Percentiles rank a stretch among this genome's conserved stretches.
These are phyloP conservation scores for Synanceia verrucosa DNA, from an alignment of 2,797 vertebrate species.

Conservation along the genomic window DNA sequence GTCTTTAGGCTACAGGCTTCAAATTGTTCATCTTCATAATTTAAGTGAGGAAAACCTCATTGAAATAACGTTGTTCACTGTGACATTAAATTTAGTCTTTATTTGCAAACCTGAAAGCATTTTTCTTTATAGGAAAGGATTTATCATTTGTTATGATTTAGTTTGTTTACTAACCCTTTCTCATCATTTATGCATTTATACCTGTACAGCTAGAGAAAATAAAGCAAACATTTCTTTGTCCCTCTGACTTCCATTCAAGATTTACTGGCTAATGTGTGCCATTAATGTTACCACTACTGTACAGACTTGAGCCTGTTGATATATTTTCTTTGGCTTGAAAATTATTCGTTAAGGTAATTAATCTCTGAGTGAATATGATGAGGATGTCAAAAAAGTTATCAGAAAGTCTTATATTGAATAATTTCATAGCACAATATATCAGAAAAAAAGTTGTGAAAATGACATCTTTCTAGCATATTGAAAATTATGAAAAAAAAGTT, in stretches of 20 bases:
- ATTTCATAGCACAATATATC: too few species aligned
- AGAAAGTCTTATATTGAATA: too few species aligned
- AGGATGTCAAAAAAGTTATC: too few species aligned
- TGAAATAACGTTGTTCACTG: neutral
- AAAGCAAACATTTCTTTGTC: conserved; percentile 27
- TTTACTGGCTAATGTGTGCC: neutral
- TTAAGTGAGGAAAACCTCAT: neutral
- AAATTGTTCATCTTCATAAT: neutral
- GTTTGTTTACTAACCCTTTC: conserved; percentile 6
- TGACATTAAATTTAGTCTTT: neutral
- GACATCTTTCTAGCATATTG: too few species aligned
- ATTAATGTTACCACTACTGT: too few species aligned
- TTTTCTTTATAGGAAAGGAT: conserved; percentile 1
- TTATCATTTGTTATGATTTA: conserved; percentile 1
- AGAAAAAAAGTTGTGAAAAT: too few species aligned
- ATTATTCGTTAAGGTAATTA: too few species aligned
- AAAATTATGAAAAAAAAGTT: too few species aligned
- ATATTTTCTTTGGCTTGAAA: too few species aligned
- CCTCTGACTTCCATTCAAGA: neutral
- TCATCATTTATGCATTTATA: conserved; percentile 29
- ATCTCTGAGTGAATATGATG: too few species aligned
- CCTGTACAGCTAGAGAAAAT: conserved; percentile 37
- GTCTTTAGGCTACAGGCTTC: neutral
- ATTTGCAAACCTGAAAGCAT: conserved; percentile 19
- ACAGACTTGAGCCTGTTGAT: too few species aligned